Base-by-base conservation (phyloP, 2,113 vertebrate species). In the Syrrhaptes paradoxus region DNA sequence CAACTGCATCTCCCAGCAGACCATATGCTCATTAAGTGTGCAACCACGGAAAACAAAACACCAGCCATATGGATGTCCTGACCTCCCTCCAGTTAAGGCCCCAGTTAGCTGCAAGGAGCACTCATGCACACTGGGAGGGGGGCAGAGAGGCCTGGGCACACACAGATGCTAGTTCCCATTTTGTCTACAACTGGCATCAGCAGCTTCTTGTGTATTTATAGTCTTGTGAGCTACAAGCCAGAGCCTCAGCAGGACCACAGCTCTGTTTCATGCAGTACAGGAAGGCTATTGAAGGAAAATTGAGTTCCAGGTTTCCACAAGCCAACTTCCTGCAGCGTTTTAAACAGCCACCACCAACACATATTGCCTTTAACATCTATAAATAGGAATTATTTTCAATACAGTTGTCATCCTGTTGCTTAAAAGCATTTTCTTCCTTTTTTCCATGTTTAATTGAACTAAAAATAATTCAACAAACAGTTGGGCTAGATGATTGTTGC, bases 1-100 rank as follows among this genome's bases (percentile, higher is more conserved):
- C 0, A 1, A 4, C 67, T 9, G 31, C 86, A 16, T 5, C 0
- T 0, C 54, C 62, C 10, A 0, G n/a, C 57, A n/a, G 22, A 54
- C 38, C 12, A 0, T 20, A 2, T 17, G 87, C n/a, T 58, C 17
- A 4, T 45, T 73, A 83, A 45, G 20, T 1, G 34, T 58, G 59
- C 6, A 2, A 51, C 55, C 2, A 4, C 59, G 11, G 72, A 74
- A 65, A 86, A 22, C 63, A 71, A 58, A 96, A 66, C 63, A 7
- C 55, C 46, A 6, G 17, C 68, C 77, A 25, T 52, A 58, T 58
- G 87, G 59, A 62, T 8, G 45, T 13, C 31, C 45, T 67, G 38
- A 21, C 43, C 61, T 92, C 84, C 65, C 73, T 48, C 62, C 8
- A 0, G n/a, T 71, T 12, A 12, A 46, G 25, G 28, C 29, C 65